phyloP scores from a whole-genome alignment of 2,888 invertebrate species.

The Monoplex corrugatus region DNA sequence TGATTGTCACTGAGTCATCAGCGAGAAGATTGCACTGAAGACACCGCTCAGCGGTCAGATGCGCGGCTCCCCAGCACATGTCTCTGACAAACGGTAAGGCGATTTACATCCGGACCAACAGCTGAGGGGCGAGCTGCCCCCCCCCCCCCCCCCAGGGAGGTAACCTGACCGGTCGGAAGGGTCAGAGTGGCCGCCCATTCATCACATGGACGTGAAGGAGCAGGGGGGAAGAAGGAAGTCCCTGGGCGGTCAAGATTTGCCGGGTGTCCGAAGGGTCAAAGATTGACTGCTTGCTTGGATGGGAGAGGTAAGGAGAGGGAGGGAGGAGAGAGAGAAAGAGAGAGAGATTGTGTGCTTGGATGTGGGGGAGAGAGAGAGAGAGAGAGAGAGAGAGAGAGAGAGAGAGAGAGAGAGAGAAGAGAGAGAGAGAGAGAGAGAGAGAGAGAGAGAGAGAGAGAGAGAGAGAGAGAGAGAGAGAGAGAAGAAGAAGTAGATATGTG shows the following conservation, averaged over 20 bases:
- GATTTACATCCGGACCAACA: too few species aligned
- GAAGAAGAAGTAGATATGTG: too few species aligned
- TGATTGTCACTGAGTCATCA: too few species aligned
- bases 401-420: neutral
- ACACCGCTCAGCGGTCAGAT: too few species aligned
- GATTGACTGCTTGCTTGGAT: neutral
- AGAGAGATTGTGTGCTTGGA: neutral
- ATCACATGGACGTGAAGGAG: neutral
- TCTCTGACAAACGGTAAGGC: too few species aligned
- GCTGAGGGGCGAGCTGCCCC: neutral
- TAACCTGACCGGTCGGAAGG: neutral
- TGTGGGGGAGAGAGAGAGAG: conserved; percentile 44
- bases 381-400: conserved; percentile 33
- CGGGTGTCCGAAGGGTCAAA: neutral
- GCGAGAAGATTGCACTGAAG: too few species aligned
- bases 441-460: neutral
- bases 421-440: neutral
- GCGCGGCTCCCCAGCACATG: too few species aligned
- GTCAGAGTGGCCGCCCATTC: conserved; percentile 11
- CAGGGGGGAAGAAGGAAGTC: too few species aligned
- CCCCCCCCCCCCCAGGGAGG: neutral
- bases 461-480: neutral
- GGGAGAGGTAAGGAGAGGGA: conserved; percentile 9
- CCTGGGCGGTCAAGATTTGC: neutral
- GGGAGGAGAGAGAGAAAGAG: neutral